phyloP scores from a whole-genome alignment of 2,113 vertebrate genomes.

The Elgaria multicarinata region DNA sequence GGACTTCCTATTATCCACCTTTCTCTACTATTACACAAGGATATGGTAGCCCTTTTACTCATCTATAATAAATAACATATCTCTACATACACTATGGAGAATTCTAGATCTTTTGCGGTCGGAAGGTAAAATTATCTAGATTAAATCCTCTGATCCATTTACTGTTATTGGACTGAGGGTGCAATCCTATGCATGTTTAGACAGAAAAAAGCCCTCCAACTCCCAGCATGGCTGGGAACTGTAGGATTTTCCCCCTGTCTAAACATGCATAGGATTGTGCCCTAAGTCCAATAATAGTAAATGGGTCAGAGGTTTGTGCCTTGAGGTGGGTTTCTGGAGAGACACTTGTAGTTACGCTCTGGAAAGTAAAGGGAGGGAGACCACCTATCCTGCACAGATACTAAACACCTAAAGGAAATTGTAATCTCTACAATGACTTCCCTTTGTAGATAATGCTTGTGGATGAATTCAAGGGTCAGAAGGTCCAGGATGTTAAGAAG shows the following conservation, averaged over 20 bases:
- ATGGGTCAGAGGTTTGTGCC: too few species aligned
- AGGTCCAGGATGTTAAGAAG: constrained; percentile 96
- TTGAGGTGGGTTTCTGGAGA: background rate
- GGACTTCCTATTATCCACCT: background rate
- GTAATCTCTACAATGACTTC: background rate
- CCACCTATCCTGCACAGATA: background rate
- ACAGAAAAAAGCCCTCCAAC: too few species aligned
- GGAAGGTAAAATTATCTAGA: background rate
- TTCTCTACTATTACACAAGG: background rate
- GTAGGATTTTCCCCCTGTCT: too few species aligned
- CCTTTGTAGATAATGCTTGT: constrained; percentile 91
- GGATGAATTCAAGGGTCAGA: constrained; percentile 91
- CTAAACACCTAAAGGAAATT: background rate
- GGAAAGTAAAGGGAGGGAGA: background rate
- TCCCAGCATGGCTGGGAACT: too few species aligned
- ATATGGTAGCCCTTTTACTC: background rate
- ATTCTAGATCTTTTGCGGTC: background rate
- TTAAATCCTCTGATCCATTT: background rate
- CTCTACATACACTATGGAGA: too few species aligned
- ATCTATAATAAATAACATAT: background rate
- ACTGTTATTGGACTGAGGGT: background rate
- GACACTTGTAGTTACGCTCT: background rate
- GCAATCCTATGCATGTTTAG: too few species aligned
- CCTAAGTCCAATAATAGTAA: too few species aligned
- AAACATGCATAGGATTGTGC: too few species aligned